Conservation (phyloP, 2,888 invertebrate species). For the Himalopsyche kuldschensis region DNA sequence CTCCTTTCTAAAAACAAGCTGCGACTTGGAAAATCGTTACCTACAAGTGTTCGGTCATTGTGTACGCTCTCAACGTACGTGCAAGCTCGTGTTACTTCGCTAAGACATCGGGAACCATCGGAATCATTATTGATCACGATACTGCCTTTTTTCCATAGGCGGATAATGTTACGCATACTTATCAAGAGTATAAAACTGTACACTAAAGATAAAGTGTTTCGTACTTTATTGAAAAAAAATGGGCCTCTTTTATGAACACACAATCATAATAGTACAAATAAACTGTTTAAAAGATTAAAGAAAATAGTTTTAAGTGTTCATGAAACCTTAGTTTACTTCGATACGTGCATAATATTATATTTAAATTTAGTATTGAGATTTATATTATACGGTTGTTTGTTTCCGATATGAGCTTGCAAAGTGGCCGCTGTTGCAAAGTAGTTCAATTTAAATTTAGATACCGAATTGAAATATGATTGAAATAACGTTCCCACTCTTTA, state of each 20-base stretch:
- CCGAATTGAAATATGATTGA: conserved; percentile 1
- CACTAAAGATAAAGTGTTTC: no score
- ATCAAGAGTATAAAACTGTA: neutral
- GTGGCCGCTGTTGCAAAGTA: neutral
- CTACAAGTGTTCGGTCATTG: neutral
- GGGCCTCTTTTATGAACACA: no score
- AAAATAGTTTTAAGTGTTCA: no score
- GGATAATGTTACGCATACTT: neutral
- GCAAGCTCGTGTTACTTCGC: conserved; percentile 16
- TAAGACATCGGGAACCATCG: conserved; percentile 17
- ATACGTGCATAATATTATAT: no score
- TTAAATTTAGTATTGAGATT: neutral
- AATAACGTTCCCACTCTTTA: conserved; percentile 3
- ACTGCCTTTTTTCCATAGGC: neutral
- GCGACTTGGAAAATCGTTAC: neutral
- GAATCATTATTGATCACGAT: conserved; percentile 35
- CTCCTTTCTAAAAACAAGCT: neutral
- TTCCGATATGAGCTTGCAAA: neutral
- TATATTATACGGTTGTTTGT: neutral
- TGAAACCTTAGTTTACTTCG: no score
- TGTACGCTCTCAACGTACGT: neutral
- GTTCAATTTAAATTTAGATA: neutral
- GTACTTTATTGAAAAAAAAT: no score
- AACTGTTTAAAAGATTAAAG: no score
- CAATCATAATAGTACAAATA: no score